A percentile compares a stretch with the other conserved stretches of the same genome.
These are phyloP conservation scores for Pachymerium ferrugineum DNA, from an alignment of 2,888 invertebrate genomes.

Conservation along the genomic window DNA sequence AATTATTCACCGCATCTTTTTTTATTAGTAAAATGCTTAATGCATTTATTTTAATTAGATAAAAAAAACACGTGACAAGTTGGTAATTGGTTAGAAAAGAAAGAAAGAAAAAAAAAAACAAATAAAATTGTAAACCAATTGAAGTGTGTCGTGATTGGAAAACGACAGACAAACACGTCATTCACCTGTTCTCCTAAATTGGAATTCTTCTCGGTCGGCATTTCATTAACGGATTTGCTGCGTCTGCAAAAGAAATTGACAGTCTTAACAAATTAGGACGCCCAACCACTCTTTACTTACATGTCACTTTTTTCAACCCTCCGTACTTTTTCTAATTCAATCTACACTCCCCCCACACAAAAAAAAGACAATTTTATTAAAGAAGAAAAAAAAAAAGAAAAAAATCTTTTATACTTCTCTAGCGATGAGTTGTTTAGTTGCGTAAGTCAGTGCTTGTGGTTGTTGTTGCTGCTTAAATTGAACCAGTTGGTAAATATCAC, in stretches of 20 bases:
- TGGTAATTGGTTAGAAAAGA: background rate
- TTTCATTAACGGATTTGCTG: background rate
- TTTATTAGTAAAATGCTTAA: background rate
- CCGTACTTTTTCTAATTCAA: background rate
- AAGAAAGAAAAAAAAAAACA: background rate
- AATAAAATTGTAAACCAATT: background rate
- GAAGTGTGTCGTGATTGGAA: background rate
- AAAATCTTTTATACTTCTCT: no score
- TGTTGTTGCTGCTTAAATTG: no score
- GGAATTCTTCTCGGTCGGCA: background rate
- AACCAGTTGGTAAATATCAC: no score
- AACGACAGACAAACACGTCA: constrained; percentile 9
- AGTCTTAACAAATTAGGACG: background rate
- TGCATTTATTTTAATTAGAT: background rate
- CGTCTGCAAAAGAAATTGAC: background rate
- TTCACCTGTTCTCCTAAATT: background rate
- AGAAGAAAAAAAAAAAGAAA: background rate
- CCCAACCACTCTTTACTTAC: background rate
- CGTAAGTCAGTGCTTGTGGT: no score
- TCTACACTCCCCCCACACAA: no score
- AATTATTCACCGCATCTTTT: constrained; percentile 1
- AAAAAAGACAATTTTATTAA: no score
- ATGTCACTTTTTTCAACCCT: background rate
- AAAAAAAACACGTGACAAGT: background rate
- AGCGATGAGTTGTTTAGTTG: no score